Percentiles rank a stretch among this genome's conserved stretches.
Evolutionary conservation across 2,797 vertebrate species (phyloP).

Genomic region (Hippopotamyrus pictus): DNA sequence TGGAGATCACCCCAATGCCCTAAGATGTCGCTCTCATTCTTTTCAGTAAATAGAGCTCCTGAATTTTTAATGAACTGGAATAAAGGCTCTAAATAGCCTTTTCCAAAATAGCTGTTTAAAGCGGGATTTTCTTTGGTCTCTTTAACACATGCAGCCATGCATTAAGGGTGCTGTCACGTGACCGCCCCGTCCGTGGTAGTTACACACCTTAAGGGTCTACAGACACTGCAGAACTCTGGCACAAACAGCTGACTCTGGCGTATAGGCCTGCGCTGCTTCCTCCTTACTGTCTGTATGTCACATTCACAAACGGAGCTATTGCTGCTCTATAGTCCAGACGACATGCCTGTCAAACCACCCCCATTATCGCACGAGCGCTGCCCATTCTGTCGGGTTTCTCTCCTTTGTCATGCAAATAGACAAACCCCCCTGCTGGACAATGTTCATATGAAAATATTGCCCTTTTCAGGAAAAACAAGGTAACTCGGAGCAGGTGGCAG

Average conservation of each 20-base stretch:
- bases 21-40: not conserved
- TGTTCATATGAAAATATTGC: not conserved
- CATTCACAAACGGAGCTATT: not conserved
- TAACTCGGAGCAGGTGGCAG: not conserved
- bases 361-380: not conserved
- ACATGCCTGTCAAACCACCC: not conserved
- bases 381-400: not conserved
- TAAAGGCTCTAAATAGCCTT: not conserved
- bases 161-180: not conserved
- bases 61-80: not conserved
- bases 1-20: not conserved
- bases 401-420: not conserved
- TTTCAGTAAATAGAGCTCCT: not conserved
- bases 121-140: not conserved
- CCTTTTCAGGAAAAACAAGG: not conserved
- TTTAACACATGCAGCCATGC: not conserved
- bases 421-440: not conserved
- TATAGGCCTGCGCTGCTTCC: not conserved
- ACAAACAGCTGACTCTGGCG: not conserved
- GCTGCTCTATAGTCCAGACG: not conserved
- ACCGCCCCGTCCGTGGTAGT: not conserved
- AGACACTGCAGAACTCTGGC: not conserved
- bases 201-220: not conserved
- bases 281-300: not conserved
- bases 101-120: conserved; percentile 2